Evolutionary conservation across 2,888 invertebrate species (phyloP).

Genomic region (Sphecodes monilicornis): DNA sequence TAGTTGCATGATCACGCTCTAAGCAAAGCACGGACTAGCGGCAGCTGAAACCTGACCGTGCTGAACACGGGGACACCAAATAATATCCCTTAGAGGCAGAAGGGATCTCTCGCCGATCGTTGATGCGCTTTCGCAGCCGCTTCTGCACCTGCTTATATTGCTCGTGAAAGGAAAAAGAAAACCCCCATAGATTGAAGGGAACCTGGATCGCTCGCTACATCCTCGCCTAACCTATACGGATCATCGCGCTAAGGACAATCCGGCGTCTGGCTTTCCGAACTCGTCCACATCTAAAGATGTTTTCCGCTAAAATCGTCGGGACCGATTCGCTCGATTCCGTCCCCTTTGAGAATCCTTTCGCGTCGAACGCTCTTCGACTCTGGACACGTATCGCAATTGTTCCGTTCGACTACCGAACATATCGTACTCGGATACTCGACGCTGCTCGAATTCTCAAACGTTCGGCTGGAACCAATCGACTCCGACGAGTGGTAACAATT

Average conservation of each 20-base stretch:
- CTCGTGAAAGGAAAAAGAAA: conserved; percentile 51
- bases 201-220: conserved; percentile 63
- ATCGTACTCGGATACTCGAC: background rate
- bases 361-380: background rate
- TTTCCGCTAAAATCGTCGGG: conserved; percentile 51
- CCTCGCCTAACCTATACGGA: conserved; percentile 66
- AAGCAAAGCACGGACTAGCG: conserved; percentile 58
- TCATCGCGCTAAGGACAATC: conserved; percentile 59
- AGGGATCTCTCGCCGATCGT: conserved; percentile 41
- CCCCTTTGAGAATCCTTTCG: conserved; percentile 8
- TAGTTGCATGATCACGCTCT: conserved; percentile 54
- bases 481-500: conserved; percentile 56
- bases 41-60: conserved; percentile 61
- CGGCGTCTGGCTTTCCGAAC: conserved; percentile 65
- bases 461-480: conserved; percentile 36
- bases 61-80: conserved; percentile 31
- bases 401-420: background rate
- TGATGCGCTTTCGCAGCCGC: conserved; percentile 43
- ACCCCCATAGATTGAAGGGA: conserved; percentile 27
- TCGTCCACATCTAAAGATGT: conserved; percentile 62
- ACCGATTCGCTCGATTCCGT: conserved; percentile 20
- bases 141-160: conserved; percentile 59
- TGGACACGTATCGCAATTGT: no score
- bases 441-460: conserved; percentile 2
- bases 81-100: conserved; percentile 3